Evolutionary conservation across 2,888 invertebrate genomes (phyloP).

Genomic region (Thumatha senex): DNA sequence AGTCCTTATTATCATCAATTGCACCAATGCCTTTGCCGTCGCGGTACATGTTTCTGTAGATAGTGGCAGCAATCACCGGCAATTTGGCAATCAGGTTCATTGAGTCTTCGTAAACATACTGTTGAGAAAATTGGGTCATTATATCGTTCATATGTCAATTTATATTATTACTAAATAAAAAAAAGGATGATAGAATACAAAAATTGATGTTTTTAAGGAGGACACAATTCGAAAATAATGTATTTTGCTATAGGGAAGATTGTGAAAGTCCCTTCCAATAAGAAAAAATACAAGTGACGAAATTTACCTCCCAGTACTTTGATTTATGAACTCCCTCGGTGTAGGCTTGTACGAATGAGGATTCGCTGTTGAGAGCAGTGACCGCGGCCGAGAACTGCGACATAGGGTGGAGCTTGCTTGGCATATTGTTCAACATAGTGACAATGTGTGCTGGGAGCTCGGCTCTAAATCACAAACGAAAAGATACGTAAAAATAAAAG

Average conservation of each 20-base stretch:
- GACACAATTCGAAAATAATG: too few species aligned
- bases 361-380: slow-evolving; percentile 95
- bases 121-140: slow-evolving; percentile 15
- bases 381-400: slow-evolving; percentile 96
- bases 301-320: slow-evolving; percentile 92
- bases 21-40: slow-evolving; percentile 94
- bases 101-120: slow-evolving; percentile 94
- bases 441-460: slow-evolving; percentile 96
- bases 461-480: slow-evolving; percentile 81
- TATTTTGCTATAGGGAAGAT: too few species aligned
- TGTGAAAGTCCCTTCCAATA: too few species aligned
- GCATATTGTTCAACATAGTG: slow-evolving; percentile 95
- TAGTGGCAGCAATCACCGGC: slow-evolving; percentile 96
- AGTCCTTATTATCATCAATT: slow-evolving; percentile 95
- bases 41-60: slow-evolving; percentile 94
- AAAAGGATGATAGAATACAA: neutral
- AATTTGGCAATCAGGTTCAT: slow-evolving; percentile 98
- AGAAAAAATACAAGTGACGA: too few species aligned
- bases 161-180: neutral
- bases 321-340: slow-evolving; percentile 93
- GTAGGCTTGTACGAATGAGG: slow-evolving; percentile 96
- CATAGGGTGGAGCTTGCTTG: slow-evolving; percentile 96
- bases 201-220: too few species aligned
- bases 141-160: neutral
- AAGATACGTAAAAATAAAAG: neutral